phyloP scores from a whole-genome alignment of 2,888 invertebrate species.

The Ptychoptera albimana region DNA sequence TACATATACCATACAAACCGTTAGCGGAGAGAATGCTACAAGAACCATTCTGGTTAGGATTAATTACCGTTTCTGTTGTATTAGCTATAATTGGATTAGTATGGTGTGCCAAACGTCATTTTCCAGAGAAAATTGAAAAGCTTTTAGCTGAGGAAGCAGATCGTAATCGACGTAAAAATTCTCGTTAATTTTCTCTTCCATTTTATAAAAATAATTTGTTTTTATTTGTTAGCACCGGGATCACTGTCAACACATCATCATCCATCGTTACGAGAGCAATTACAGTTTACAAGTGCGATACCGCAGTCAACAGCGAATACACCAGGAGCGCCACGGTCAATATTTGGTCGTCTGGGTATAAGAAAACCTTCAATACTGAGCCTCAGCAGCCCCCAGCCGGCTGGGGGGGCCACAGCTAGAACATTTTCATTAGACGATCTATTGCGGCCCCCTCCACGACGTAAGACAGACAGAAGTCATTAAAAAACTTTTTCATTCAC shows the following conservation, averaged over 20 bases:
- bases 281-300: slow-evolving; percentile 34
- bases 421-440: slow-evolving; percentile 81
- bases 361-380: slow-evolving; percentile 76
- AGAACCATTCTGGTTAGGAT: slow-evolving; percentile 79
- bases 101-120: slow-evolving; percentile 73
- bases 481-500: not conserved
- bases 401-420: slow-evolving; percentile 50
- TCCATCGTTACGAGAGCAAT: slow-evolving; percentile 42
- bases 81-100: slow-evolving; percentile 62
- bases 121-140: slow-evolving; percentile 73
- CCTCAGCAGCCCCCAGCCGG: slow-evolving; percentile 46
- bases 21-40: slow-evolving; percentile 68
- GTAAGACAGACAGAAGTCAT: slow-evolving; percentile 41
- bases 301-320: slow-evolving; percentile 31
- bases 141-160: slow-evolving; percentile 65
- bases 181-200: too few relatives aligned
- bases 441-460: slow-evolving; percentile 67
- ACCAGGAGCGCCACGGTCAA: slow-evolving; percentile 44
- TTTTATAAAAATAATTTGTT: slow-evolving; percentile 4
- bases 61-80: slow-evolving; percentile 69
- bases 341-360: slow-evolving; percentile 72
- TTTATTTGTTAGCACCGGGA: slow-evolving; percentile 6
- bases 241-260: slow-evolving; percentile 24
- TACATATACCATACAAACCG: slow-evolving; percentile 52
- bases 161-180: slow-evolving; percentile 47